phyloP scores from a whole-genome alignment of 2,797 vertebrate genomes.

The Kryptolebias ocellatus region DNA sequence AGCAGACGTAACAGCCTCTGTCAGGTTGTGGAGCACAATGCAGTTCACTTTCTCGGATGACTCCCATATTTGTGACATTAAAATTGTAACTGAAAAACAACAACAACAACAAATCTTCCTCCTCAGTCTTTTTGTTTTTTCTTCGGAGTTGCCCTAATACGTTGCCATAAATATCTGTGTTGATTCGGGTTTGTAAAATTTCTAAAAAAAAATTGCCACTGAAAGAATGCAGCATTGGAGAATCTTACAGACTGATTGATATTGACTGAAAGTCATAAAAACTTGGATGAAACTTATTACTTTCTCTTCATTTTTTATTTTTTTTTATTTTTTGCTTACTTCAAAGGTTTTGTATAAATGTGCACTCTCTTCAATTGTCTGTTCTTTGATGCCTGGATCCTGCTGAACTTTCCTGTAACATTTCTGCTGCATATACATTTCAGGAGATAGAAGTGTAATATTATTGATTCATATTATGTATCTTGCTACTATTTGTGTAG shows the following conservation, averaged over 20 bases:
- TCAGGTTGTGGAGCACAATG: no score
- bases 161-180: background rate
- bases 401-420: constrained; percentile 52
- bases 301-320: background rate
- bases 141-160: no score
- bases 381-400: constrained; percentile 49
- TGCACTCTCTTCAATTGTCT: constrained; percentile 14
- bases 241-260: constrained; percentile 1
- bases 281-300: no score
- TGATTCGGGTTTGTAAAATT: constrained; percentile 19
- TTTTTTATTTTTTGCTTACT: constrained; percentile 10
- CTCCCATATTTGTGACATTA: no score
- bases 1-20: no score
- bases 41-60: no score
- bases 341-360: constrained; percentile 37
- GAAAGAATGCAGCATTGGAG: constrained; percentile 5
- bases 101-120: no score
- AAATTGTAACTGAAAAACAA: no score
- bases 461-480: constrained; percentile 62
- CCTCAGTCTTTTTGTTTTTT: no score
- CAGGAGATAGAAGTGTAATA: constrained; percentile 24
- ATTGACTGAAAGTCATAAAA: constrained; percentile 24
- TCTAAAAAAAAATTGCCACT: constrained; percentile 23
- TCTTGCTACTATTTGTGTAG: constrained; percentile 55
- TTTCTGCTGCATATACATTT: constrained; percentile 44